phyloP scores from a whole-genome alignment of 2,113 vertebrate genomes.

The Brachypteracias leptosomus region DNA sequence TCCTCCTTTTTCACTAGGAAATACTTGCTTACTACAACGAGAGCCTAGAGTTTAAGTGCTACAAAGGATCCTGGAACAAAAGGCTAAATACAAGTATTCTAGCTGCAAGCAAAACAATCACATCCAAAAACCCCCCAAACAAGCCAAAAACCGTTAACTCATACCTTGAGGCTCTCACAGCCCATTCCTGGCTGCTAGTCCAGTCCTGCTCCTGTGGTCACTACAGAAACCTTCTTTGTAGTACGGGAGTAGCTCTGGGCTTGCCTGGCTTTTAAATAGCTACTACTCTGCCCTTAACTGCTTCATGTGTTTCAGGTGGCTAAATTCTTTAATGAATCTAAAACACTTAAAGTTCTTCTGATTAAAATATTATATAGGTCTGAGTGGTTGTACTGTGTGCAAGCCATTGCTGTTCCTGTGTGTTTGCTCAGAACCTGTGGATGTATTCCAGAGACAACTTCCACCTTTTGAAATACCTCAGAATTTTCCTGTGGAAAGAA shows the following conservation, averaged over 20 bases:
- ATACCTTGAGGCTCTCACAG: background rate
- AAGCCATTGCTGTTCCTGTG: background rate
- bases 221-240: background rate
- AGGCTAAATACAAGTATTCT: background rate
- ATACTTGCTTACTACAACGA: background rate
- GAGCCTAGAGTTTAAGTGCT: background rate
- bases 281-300: background rate
- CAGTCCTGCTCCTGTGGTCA: background rate
- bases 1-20: background rate
- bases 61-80: background rate
- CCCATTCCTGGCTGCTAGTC: background rate
- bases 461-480: background rate
- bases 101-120: background rate
- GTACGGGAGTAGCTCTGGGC: fast-evolving
- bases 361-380: background rate
- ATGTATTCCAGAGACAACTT: background rate
- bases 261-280: background rate
- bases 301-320: background rate
- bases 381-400: too few relatives aligned
- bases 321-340: background rate
- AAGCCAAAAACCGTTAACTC: fast-evolving
- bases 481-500: background rate
- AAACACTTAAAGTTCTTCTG: background rate
- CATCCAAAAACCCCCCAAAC: background rate
- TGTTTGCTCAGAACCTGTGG: background rate